These are phyloP conservation scores for Synergus laeviventris DNA, from an alignment of 2,888 invertebrate genomes.

Conservation along the genomic window DNA sequence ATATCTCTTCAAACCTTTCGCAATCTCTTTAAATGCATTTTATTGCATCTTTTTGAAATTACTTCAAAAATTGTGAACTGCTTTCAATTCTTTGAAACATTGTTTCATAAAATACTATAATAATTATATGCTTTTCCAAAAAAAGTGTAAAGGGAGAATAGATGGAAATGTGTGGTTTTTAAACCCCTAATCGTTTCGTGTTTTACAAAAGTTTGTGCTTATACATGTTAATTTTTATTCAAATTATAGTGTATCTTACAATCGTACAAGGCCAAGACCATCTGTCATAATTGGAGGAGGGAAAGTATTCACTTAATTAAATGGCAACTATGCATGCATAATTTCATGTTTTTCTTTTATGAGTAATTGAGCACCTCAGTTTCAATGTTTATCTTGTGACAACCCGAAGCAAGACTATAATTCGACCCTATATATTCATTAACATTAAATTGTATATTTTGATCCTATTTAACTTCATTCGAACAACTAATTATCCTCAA, in stretches of 20 bases:
- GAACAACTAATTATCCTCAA: background rate
- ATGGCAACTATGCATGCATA: conserved; percentile 29
- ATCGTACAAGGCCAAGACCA: conserved; percentile 28
- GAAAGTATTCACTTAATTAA: conserved; percentile 34
- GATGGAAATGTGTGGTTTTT: background rate
- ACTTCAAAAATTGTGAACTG: too few species aligned
- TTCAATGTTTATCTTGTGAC: conserved; percentile 26
- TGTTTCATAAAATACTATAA: too few species aligned
- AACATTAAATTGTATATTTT: background rate
- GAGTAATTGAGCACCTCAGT: conserved; percentile 15
- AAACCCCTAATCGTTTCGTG: conserved; percentile 20
- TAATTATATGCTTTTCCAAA: background rate
- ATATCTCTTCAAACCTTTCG: too few species aligned
- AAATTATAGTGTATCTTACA: conserved; percentile 33
- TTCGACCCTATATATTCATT: background rate
- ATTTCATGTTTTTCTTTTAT: conserved; percentile 35
- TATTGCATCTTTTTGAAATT: too few species aligned
- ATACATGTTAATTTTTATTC: conserved; percentile 37
- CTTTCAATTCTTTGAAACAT: too few species aligned
- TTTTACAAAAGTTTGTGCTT: conserved; percentile 17
- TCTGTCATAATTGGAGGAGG: conserved; percentile 37
- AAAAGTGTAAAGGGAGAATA: background rate
- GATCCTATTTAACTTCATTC: background rate
- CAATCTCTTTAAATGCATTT: too few species aligned
- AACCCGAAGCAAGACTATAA: conserved; percentile 6